phyloP scores from a whole-genome alignment of 2,888 invertebrate genomes.

The Eucera pruinosa region DNA sequence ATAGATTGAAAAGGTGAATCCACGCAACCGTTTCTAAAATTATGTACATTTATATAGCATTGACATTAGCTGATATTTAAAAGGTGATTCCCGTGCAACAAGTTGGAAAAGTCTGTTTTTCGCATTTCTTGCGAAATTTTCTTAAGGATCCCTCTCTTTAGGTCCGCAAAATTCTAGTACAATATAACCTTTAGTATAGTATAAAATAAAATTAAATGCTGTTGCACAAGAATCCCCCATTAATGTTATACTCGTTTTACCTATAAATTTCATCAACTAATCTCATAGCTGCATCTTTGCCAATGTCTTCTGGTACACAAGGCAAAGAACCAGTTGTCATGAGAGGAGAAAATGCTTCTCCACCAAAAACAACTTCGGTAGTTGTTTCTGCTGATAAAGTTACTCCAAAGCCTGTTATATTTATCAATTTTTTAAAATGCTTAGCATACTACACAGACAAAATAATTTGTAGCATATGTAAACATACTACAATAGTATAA shows the following conservation, averaged over 20 bases:
- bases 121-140: too few relatives aligned
- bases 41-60: constrained; percentile 14
- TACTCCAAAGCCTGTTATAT: constrained; percentile 91
- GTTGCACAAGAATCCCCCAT: too few relatives aligned
- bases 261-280: constrained; percentile 95
- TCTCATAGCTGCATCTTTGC: constrained; percentile 91
- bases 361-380: constrained; percentile 89
- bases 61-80: neutral
- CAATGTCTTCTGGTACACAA: constrained; percentile 96
- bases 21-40: constrained; percentile 91
- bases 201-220: too few relatives aligned
- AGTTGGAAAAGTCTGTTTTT: too few relatives aligned
- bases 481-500: too few relatives aligned
- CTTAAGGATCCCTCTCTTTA: too few relatives aligned
- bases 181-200: too few relatives aligned
- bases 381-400: constrained; percentile 96
- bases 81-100: too few relatives aligned
- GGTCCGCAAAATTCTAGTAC: too few relatives aligned
- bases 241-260: constrained; percentile 61
- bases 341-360: constrained; percentile 82
- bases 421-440: neutral
- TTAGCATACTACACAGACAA: neutral
- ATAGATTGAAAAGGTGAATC: constrained; percentile 95
- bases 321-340: constrained; percentile 84
- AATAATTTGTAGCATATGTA: too few relatives aligned